Evolutionary conservation across 2,797 vertebrate species (phyloP).

Genomic region (Astyanax mexicanus): DNA sequence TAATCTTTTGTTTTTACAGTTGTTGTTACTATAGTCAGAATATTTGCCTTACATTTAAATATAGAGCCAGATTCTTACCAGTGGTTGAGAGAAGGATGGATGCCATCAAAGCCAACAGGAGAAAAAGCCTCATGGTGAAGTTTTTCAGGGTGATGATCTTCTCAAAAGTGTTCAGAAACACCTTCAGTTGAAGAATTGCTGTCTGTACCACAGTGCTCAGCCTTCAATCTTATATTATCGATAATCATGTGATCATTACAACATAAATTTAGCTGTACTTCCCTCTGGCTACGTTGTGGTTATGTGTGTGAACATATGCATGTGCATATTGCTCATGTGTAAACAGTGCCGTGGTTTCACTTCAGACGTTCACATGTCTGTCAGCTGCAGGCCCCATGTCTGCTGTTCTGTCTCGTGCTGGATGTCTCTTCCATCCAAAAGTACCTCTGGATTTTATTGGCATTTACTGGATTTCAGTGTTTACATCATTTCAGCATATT

Average conservation of each 20-base stretch:
- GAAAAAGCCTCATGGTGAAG: conserved; percentile 67
- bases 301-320: too few species aligned
- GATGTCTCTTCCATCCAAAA: conserved; percentile 22
- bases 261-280: conserved; percentile 62
- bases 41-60: neutral
- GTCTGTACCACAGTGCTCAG: neutral
- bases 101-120: conserved; percentile 58
- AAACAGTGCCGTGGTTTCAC: conserved; percentile 50
- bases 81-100: conserved; percentile 42
- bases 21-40: too few species aligned
- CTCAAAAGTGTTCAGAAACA: neutral
- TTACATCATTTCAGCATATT: neutral
- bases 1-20: too few species aligned
- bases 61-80: conserved; percentile 50
- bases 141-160: neutral
- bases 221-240: conserved; percentile 58
- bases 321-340: conserved; percentile 28
- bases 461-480: neutral
- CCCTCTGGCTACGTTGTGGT: conserved; percentile 55
- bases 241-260: conserved; percentile 65
- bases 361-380: conserved; percentile 53
- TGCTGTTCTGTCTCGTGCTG: conserved; percentile 10
- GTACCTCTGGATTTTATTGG: neutral
- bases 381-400: conserved; percentile 35
- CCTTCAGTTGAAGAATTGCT: neutral